These are phyloP conservation scores for Arge pagana DNA, from an alignment of 2,888 invertebrate genomes.

Conservation along the genomic window DNA sequence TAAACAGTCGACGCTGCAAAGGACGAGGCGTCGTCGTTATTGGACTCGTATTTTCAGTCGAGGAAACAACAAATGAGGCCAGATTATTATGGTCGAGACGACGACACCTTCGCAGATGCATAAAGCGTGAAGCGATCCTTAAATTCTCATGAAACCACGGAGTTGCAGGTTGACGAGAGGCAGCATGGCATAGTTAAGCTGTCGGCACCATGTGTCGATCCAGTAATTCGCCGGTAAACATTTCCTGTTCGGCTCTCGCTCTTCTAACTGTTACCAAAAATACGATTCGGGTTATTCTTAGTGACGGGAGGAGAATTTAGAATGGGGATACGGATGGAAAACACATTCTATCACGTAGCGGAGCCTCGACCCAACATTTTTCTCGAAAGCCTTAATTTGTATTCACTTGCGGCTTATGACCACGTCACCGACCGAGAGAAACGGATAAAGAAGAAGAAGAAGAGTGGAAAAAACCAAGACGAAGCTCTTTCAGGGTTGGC, in stretches of 20 bases:
- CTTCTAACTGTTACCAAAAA: background rate
- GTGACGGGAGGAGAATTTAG: background rate
- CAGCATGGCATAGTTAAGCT: slow-evolving; percentile 4
- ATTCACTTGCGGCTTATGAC: too few species aligned
- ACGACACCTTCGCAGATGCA: too few species aligned
- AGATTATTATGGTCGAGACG: too few species aligned
- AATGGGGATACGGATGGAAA: background rate
- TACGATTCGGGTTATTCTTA: slow-evolving; percentile 3
- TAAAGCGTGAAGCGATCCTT: slow-evolving; percentile 1
- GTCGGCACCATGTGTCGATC: slow-evolving; percentile 1
- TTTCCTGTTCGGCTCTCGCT: slow-evolving; percentile 16
- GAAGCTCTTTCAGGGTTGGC: background rate
- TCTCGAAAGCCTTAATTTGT: too few species aligned
- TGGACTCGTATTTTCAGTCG: too few species aligned
- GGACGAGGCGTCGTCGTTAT: too few species aligned
- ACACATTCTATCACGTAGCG: slow-evolving; percentile 13
- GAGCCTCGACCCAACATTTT: too few species aligned
- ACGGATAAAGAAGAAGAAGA: background rate
- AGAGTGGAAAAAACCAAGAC: background rate
- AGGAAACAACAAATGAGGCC: too few species aligned
- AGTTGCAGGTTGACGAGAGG: background rate
- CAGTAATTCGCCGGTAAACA: slow-evolving; percentile 20
- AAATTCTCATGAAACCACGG: slow-evolving; percentile 7
- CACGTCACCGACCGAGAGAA: background rate
- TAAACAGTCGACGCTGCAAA: too few species aligned